Conservation (phyloP, 2,797 vertebrate genomes). For the Notamacropus eugenii region DNA sequence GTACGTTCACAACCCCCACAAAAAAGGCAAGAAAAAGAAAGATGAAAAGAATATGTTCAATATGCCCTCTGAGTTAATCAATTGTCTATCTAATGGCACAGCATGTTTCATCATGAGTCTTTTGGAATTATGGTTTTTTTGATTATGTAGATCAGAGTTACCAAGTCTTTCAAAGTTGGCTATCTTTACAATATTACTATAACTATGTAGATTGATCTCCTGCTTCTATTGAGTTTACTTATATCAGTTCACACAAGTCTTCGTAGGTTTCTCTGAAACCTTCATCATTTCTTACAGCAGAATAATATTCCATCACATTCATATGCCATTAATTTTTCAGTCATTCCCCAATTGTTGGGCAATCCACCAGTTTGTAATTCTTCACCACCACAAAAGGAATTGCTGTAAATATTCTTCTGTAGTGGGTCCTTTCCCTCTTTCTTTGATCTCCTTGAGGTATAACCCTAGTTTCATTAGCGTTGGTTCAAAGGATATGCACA, state of each 20-base stretch:
- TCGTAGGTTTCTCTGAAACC: background rate
- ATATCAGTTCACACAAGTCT: background rate
- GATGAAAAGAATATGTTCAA: background rate
- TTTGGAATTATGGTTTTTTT: background rate
- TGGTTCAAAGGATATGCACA: background rate
- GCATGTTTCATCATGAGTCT: background rate
- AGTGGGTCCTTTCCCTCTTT: background rate
- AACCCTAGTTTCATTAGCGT: background rate
- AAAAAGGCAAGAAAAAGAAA: background rate
- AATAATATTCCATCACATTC: background rate
- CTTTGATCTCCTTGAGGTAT: background rate
- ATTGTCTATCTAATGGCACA: background rate
- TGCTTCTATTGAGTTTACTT: background rate
- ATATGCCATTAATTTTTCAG: background rate
- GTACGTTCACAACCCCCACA: background rate
- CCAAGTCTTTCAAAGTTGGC: background rate
- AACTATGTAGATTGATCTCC: background rate
- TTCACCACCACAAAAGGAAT: background rate
- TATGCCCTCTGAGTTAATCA: background rate
- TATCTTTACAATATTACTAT: background rate
- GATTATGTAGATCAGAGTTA: background rate
- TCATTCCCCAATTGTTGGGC: background rate
- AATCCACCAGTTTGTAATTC: background rate
- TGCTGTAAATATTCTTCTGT: background rate
- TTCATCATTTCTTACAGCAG: background rate